These are phyloP conservation scores for Crepidodera aurea DNA, from an alignment of 2,888 invertebrate genomes.

Conservation along the genomic window DNA sequence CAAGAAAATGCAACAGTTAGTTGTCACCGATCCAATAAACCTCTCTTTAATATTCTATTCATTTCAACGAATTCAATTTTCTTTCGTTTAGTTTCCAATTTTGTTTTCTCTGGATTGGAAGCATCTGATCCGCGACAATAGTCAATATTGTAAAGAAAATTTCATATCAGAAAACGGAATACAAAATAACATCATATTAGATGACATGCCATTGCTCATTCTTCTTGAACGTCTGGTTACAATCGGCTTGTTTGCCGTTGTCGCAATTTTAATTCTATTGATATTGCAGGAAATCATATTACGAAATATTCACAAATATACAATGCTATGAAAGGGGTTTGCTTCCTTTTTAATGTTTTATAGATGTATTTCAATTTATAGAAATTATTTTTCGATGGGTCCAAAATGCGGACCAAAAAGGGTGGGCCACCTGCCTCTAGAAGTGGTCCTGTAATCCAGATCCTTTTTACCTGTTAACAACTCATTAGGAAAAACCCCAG, in stretches of 20 bases:
- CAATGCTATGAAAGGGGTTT: too few relatives aligned
- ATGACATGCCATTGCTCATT: slow-evolving; percentile 10
- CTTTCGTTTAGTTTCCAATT: slow-evolving; percentile 38
- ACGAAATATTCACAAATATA: neutral
- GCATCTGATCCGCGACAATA: slow-evolving; percentile 41
- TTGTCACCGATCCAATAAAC: slow-evolving; percentile 30
- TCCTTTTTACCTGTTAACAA: too few relatives aligned
- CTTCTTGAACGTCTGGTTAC: neutral
- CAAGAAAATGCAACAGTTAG: slow-evolving; percentile 11
- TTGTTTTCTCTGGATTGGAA: slow-evolving; percentile 35
- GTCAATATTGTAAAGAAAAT: slow-evolving; percentile 40
- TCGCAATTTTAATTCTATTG: neutral
- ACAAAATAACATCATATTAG: slow-evolving; percentile 25
- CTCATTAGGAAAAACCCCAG: too few relatives aligned
- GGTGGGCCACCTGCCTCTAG: too few relatives aligned
- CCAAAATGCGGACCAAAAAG: too few relatives aligned
- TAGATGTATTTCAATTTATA: too few relatives aligned
- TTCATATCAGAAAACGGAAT: slow-evolving; percentile 34
- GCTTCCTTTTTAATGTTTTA: too few relatives aligned
- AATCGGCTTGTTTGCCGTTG: neutral
- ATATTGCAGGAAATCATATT: neutral
- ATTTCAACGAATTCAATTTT: slow-evolving; percentile 34
- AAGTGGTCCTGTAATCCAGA: too few relatives aligned
- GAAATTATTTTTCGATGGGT: too few relatives aligned
- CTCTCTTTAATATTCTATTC: slow-evolving; percentile 30